Evolutionary conservation across 1,140 invertebrate genomes (phyloP).

Genomic region (Stegodyphus mimosarum): DNA sequence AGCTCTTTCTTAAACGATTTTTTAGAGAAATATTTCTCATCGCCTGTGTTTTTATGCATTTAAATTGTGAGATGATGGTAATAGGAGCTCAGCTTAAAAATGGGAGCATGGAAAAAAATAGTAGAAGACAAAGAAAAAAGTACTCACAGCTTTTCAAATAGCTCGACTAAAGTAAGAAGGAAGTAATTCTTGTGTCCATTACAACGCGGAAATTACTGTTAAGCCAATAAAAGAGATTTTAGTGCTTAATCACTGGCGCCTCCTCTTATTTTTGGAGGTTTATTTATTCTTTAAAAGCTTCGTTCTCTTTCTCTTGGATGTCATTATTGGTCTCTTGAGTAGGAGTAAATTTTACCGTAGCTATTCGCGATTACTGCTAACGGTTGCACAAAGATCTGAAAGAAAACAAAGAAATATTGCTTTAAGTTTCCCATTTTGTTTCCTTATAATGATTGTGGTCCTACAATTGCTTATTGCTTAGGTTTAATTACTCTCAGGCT

Average conservation of each 20-base stretch:
- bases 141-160: no score
- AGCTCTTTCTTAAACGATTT: neutral
- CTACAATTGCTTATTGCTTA: no score
- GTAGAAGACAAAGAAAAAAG: neutral
- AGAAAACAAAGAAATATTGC: no score
- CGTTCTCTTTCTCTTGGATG: neutral
- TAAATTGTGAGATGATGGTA: no score
- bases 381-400: neutral
- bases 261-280: neutral
- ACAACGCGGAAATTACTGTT: conserved; percentile 21
- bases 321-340: conserved; percentile 13
- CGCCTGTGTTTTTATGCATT: no score
- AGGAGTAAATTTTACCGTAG: neutral
- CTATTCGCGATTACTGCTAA: neutral
- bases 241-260: conserved; percentile 23
- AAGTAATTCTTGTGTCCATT: conserved; percentile 25
- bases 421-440: no score
- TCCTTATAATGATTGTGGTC: no score
- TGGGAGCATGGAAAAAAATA: neutral
- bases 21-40: no score
- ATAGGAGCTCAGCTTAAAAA: no score
- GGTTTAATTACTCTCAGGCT: no score
- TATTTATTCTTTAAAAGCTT: neutral
- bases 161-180: neutral
- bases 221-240: conserved; percentile 27